phyloP scores from a whole-genome alignment of 2,797 vertebrate species.

The Parauchenoglanis punctatus region DNA sequence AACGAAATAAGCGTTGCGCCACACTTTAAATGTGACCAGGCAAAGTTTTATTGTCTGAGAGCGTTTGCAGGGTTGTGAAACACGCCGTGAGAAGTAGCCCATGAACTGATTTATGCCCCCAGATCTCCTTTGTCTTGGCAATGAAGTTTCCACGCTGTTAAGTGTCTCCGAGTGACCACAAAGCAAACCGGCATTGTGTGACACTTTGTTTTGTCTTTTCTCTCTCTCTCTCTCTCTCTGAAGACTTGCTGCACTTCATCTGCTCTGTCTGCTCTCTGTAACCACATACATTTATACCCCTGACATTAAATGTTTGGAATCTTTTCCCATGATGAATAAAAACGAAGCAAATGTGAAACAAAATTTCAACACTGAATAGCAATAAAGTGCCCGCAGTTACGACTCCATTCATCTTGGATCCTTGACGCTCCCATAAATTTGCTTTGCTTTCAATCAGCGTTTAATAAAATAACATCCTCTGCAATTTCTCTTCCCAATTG shows the following conservation, averaged over 20 bases:
- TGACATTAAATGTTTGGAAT: slow-evolving; percentile 31
- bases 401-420: neutral
- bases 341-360: neutral
- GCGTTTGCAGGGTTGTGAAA: slow-evolving; percentile 45
- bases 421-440: neutral
- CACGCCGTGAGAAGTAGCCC: slow-evolving; percentile 33
- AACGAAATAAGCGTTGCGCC: slow-evolving; percentile 38
- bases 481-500: slow-evolving; percentile 32
- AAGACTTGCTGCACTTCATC: neutral
- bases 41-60: slow-evolving; percentile 44
- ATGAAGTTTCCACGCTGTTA: slow-evolving; percentile 56
- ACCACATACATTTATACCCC: neutral
- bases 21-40: slow-evolving; percentile 42
- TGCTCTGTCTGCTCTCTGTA: slow-evolving; percentile 45
- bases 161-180: slow-evolving; percentile 56
- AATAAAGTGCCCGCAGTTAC: neutral
- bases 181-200: slow-evolving; percentile 44
- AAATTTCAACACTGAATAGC: neutral
- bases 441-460: neutral
- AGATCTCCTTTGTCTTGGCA: slow-evolving; percentile 48
- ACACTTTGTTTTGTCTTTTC: slow-evolving; percentile 40
- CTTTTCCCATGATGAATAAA: neutral
- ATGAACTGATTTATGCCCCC: slow-evolving; percentile 54
- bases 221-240: slow-evolving; percentile 22
- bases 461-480: slow-evolving; percentile 39